A percentile compares a stretch with the other conserved stretches of the same genome.
These are phyloP conservation scores for Chorisops tibialis DNA, from an alignment of 2,888 invertebrate species.

Conservation along the genomic window DNA sequence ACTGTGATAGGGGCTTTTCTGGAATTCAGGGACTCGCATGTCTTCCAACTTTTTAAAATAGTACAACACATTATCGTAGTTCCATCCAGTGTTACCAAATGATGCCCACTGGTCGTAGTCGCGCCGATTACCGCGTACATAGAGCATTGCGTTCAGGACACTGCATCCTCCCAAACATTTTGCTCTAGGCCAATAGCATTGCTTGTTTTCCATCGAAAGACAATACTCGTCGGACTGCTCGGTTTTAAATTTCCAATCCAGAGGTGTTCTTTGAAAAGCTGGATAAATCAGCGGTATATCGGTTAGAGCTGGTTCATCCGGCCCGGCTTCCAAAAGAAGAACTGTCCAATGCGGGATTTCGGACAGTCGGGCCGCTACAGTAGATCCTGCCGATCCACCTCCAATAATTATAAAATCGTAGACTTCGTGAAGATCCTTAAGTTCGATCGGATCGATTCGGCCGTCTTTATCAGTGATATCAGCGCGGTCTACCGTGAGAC, in stretches of 20 bases:
- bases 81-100: conserved; percentile 75
- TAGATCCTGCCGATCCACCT: conserved; percentile 78
- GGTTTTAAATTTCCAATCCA: conserved; percentile 81
- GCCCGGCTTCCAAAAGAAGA: conserved; percentile 76
- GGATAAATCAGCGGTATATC: conserved; percentile 73
- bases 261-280: conserved; percentile 64
- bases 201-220: conserved; percentile 61
- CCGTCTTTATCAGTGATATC: conserved; percentile 69
- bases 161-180: conserved; percentile 79
- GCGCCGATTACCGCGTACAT: conserved; percentile 74
- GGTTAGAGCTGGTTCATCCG: conserved; percentile 67
- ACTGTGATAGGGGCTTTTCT: conserved; percentile 63
- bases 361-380: conserved; percentile 72
- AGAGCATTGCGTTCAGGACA: conserved; percentile 85
- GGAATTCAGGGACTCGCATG: conserved; percentile 62
- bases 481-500: conserved; percentile 62
- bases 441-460: conserved; percentile 58
- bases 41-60: conserved; percentile 81
- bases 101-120: conserved; percentile 85
- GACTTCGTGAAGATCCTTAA: conserved; percentile 56
- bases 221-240: conserved; percentile 69
- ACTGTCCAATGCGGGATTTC: conserved; percentile 71
- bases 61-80: conserved; percentile 67
- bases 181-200: conserved; percentile 75
- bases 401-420: conserved; percentile 82